Evolutionary conservation across 2,888 invertebrate genomes (phyloP), one percentile per base, ranked within the genome.

Genomic region (Deilephila porcellus): DNA sequence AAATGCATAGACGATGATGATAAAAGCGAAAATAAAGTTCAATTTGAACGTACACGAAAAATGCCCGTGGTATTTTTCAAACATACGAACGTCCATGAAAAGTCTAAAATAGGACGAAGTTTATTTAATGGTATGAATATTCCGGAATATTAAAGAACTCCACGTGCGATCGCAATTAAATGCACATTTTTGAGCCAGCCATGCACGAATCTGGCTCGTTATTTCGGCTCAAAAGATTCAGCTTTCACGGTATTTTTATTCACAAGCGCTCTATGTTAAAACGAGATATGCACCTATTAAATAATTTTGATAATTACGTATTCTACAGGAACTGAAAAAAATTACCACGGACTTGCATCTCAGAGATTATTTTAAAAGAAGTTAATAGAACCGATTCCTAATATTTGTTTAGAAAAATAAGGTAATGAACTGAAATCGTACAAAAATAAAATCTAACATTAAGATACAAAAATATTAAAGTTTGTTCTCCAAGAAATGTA

Each of bases 231-330:
- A 45, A 67, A 34, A 67, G 45, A 45, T 45, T 67, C 64, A 67
- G 37, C 64, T 45, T 67, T 45, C 25, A 67, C 64, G 20, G 64
- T 45, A 67, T 67, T 67, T 67, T 67, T 20, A 67, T 67, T 67
- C 45, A 67, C 20, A 11, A 63, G 17, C 34, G 5, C 45, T 45
- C 20, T 52, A 45, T 67, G 20, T 67, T 45, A 67, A 67, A 67
- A 67, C 14, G 45, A 64, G 64, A 37, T 37, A 37, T 45, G n/a
- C 34, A 37, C 20, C n/a, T 20, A 45, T 34, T 19, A 63, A 34
- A 63, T 63, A 34, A 63, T 32, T 29, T 63, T 56, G 56, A 56
- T 56, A 17, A n/a, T 56, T 56, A n/a, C n/a, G n/a, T n/a, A 56
- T 45, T 56, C n/a, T 56, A 56, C 19, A 1, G 56, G 14, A n/a